Evolutionary conservation across 2,113 vertebrate species (phyloP), one percentile per base, ranked within the genome.

Genomic region (Brevimyrus niger): DNA sequence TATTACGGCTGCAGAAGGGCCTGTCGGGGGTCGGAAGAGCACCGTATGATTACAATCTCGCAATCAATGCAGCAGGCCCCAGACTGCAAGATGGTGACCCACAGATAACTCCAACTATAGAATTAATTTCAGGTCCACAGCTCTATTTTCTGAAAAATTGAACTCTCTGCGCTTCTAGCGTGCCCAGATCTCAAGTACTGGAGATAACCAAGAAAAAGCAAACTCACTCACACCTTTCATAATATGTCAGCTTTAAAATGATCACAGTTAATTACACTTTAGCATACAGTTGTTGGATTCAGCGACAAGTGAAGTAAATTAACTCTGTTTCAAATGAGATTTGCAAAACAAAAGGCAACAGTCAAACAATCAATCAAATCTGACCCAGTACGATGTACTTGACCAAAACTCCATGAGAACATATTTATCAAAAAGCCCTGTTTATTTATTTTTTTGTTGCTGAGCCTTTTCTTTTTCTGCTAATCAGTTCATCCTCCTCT

Each of bases 391-490:
- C 91, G 87, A 92, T 93, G 90, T 92, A 92, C 90, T 90, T 90
- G 88, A 90, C 86, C 89, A 73, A 87, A 91, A 84, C 89, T 38
- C 50, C 87, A 88, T 89, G 89, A 65, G 89, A 93, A 89, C 38
- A 51, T 69, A 61, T 46, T 35, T 4, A 44, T 15, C 23, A 69
- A 27, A 89, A 90, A 76, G 89, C 73, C 61, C 83, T 53, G 92
- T 94, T 95, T 95, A 90, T 95, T 95, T n/a, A n/a, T n/a, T 91
- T 94, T 93, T 47, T 91, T 58, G 5, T 91, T 90, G 38, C 65
- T 88, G 69, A 69, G 44, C 89, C 90, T 91, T 92, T 91, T 91
- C 89, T 88, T 88, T 86, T 58, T 90, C 87, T 91, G 90, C 90
- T 92, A 92, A 94, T 94, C 91, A 92, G 89, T 95, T 93, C 91